A percentile compares a stretch with the other conserved stretches of the same genome.
Evolutionary conservation across 2,113 vertebrate species (phyloP).

Genomic region (Protomyctophum bolini): DNA sequence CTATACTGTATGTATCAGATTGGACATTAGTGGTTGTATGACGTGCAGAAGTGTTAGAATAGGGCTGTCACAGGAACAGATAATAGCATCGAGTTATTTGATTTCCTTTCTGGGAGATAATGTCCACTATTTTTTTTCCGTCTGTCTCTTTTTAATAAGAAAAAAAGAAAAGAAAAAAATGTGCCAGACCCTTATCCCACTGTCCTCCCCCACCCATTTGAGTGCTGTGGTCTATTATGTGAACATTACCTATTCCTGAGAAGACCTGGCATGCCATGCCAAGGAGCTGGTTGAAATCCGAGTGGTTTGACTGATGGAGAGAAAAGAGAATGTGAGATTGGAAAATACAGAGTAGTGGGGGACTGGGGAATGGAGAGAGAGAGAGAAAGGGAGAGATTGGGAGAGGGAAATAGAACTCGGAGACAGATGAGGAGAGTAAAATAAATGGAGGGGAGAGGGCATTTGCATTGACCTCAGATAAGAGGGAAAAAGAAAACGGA

Average conservation of each 20-base stretch:
- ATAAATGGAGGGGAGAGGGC: too few relatives aligned
- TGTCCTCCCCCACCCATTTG: constrained; percentile 1
- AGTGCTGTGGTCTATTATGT: constrained; percentile 27
- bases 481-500: too few relatives aligned
- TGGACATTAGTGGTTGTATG: constrained; percentile 45
- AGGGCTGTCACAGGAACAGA: constrained; percentile 47
- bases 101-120: constrained; percentile 29
- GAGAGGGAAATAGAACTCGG: background rate
- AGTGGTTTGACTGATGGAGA: constrained; percentile 23
- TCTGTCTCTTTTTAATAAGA: constrained; percentile 6
- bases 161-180: too few relatives aligned
- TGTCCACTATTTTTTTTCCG: background rate
- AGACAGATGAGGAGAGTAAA: too few relatives aligned
- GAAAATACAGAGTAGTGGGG: background rate
- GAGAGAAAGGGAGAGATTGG: constrained; percentile 16
- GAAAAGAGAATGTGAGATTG: background rate
- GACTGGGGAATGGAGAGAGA: background rate
- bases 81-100: constrained; percentile 39
- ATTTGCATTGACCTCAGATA: too few relatives aligned
- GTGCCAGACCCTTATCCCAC: background rate
- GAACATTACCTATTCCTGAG: constrained; percentile 22
- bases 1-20: constrained; percentile 60
- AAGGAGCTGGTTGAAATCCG: constrained; percentile 21
- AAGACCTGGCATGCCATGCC: constrained; percentile 17
- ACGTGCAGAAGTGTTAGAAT: constrained; percentile 6